phyloP scores from a whole-genome alignment of 2,113 vertebrate species.

The Neolamprologus hecqui region DNA sequence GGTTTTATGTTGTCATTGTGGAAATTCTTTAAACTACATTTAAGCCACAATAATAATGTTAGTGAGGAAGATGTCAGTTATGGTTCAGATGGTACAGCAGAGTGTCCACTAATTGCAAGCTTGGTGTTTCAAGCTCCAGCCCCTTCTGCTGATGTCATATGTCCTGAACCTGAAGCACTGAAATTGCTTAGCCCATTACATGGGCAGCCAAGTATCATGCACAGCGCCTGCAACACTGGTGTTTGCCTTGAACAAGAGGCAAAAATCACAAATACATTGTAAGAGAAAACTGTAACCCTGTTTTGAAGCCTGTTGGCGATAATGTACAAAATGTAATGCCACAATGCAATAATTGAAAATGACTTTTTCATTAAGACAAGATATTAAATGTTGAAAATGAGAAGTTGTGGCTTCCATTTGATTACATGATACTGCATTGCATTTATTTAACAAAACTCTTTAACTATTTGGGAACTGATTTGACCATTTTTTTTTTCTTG shows the following conservation, averaged over 20 bases:
- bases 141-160: not conserved
- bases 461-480: not conserved
- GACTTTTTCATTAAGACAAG: not conserved
- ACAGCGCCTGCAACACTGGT: not conserved
- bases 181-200: not conserved
- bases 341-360: not conserved
- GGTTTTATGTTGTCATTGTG: not conserved
- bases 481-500: not conserved
- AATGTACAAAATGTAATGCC: not conserved
- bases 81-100: not conserved
- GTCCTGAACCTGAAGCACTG: not conserved
- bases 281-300: not conserved
- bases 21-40: not conserved
- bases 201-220: not conserved
- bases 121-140: not conserved
- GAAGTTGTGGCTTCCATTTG: not conserved
- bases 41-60: not conserved
- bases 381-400: not conserved
- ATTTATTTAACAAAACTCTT: not conserved
- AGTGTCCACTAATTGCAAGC: not conserved
- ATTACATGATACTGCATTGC: not conserved
- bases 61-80: not conserved
- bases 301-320: not conserved
- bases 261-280: not conserved
- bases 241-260: not conserved